Base-by-base conservation (phyloP, 2,888 invertebrate species). In the Strigamia maritima region DNA sequence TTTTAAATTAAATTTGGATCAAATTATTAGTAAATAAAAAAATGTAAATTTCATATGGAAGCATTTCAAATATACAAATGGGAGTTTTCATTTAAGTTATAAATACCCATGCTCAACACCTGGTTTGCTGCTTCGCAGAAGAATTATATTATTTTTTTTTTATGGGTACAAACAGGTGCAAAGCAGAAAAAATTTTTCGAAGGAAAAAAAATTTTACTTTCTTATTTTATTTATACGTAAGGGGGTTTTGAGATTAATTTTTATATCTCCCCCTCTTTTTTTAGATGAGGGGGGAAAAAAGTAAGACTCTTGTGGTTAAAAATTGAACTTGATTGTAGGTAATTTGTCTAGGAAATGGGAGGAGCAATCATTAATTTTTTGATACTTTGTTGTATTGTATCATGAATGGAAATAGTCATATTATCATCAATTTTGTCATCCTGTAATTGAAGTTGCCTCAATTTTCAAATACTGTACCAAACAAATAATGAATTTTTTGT, bases 251-350 rank as follows among this genome's bases (percentile, higher is more conserved):
- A 54, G 54, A 54, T 54, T 49, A 19, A 19, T 54, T 54, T 54
- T 54, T 44, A 6, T 54, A 54, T 19, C n/a, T 19, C 54, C 19
- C 54, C 22, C 54, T 6, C 54, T 54, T 22, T n/a, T n/a, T n/a
- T 44, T 44, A 2, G 44, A n/a, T 44, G 16, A 8, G 54, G 19
- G 19, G n/a, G 54, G 19, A 54, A n/a, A n/a, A n/a, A n/a, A n/a
- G n/a, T n/a, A n/a, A n/a, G n/a, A n/a, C n/a, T 54, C 19, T 54
- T 54, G 19, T n/a, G 54, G 54, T 54, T 54, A 54, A 54, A 54
- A 54, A 54, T 54, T 54, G 54, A 54, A 54, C n/a, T 54, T 54
- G 54, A 54, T 54, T 54, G 19, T 54, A n/a, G 54, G 54, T 54
- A 54, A 54, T 22, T n/a, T 54, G 54, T n/a, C 22, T 54, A n/a